These are phyloP conservation scores for Xestia c-nigrum DNA, from an alignment of 2,888 invertebrate species.

Conservation along the genomic window DNA sequence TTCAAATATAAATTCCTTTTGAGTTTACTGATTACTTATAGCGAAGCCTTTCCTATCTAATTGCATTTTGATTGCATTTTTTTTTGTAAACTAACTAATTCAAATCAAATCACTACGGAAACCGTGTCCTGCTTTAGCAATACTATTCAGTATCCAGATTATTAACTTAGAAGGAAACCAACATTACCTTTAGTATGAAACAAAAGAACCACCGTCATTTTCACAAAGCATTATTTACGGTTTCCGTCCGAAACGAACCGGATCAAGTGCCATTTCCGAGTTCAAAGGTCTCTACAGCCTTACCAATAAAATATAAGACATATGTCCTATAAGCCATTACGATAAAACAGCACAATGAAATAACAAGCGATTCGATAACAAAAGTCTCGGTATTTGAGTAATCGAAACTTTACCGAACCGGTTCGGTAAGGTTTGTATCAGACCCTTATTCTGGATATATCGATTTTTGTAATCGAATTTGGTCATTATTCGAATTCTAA, in stretches of 20 bases:
- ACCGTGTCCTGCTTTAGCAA: background rate
- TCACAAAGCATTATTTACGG: constrained; percentile 43
- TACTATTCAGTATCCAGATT: background rate
- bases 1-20: background rate
- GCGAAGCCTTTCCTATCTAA: no score
- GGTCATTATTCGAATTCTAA: constrained; percentile 5
- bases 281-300: constrained; percentile 42
- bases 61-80: background rate
- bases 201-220: constrained; percentile 23
- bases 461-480: constrained; percentile 32
- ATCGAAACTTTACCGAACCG: constrained; percentile 67
- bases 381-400: constrained; percentile 69
- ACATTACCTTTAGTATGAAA: constrained; percentile 15
- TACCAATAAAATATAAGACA: constrained; percentile 62
- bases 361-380: constrained; percentile 69
- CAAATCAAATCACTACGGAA: background rate
- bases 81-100: background rate
- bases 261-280: constrained; percentile 43
- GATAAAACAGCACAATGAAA: constrained; percentile 68
- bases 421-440: constrained; percentile 48
- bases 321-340: constrained; percentile 60
- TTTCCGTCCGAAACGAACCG: constrained; percentile 26
- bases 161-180: constrained; percentile 12
- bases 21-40: background rate
- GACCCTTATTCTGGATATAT: constrained; percentile 52